A percentile compares a stretch with the other conserved stretches of the same genome.
These are phyloP conservation scores for Passer domesticus DNA, from an alignment of 2,113 vertebrate species.

Conservation along the genomic window DNA sequence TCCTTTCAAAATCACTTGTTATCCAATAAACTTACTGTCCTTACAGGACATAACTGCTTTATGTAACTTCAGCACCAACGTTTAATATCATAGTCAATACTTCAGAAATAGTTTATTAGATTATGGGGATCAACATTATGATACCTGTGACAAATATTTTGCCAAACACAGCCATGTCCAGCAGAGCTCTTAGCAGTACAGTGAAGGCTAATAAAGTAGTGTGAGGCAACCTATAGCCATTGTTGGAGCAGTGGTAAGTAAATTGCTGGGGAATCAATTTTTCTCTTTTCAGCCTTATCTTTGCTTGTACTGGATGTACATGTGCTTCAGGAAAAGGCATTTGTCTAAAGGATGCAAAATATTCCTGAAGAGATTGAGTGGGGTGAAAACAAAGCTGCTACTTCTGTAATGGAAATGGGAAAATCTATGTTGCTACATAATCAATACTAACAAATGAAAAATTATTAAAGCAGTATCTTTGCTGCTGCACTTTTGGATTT, in stretches of 20 bases:
- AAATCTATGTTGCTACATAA: not conserved
- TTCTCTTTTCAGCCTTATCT: not conserved
- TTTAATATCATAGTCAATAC: slow-evolving; percentile 24
- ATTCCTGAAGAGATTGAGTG: not conserved
- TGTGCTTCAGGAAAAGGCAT: not conserved
- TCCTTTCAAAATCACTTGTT: slow-evolving; percentile 73
- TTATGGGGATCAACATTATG: not conserved
- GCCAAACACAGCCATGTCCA: not conserved
- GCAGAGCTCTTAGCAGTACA: not conserved
- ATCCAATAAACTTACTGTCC: slow-evolving; percentile 43
- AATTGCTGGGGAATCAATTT: not conserved
- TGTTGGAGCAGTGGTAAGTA: not conserved
- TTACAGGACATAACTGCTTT: slow-evolving; percentile 33
- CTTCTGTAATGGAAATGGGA: not conserved
- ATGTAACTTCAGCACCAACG: slow-evolving; percentile 11
- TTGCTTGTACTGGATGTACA: not conserved
- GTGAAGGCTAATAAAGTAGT: not conserved
- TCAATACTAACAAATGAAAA: not conserved
- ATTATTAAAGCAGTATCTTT: not conserved
- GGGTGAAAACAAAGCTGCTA: not conserved
- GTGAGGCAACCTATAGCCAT: not conserved
- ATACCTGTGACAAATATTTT: not conserved
- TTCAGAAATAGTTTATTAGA: not conserved
- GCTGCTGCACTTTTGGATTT: not conserved
- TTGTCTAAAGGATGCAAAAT: not conserved